These are phyloP conservation scores for Cydia pomonella DNA, from an alignment of 1,140 invertebrate genomes.

Conservation along the genomic window DNA sequence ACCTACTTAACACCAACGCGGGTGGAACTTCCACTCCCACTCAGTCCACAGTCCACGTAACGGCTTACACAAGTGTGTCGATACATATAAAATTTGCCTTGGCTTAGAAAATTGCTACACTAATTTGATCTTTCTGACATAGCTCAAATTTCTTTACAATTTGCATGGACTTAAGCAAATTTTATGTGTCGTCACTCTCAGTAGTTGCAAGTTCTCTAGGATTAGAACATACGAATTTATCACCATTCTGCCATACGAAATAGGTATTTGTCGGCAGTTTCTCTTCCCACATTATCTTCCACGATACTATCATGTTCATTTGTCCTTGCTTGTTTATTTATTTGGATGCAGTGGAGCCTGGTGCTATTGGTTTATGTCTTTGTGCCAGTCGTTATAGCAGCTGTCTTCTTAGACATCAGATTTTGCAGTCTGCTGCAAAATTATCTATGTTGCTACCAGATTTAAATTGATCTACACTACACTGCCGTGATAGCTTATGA, in stretches of 20 bases:
- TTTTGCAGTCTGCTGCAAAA: not conserved
- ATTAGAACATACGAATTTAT: slow-evolving; percentile 4
- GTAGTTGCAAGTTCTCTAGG: slow-evolving; percentile 1
- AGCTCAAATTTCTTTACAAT: not conserved
- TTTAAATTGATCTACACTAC: not conserved
- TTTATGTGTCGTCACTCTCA: not conserved
- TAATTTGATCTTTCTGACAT: not conserved
- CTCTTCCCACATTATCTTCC: slow-evolving; percentile 17
- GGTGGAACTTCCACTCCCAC: not conserved
- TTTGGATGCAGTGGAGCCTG: slow-evolving; percentile 5
- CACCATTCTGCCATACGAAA: not conserved
- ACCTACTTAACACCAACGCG: slow-evolving; percentile 29
- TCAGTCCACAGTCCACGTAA: not conserved
- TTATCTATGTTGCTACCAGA: not conserved
- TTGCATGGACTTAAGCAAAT: not conserved
- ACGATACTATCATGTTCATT: not conserved
- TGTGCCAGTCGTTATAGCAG: not conserved
- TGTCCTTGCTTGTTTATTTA: not conserved
- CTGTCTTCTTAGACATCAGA: not conserved
- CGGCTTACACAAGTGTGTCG: not conserved
- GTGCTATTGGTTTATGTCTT: not conserved
- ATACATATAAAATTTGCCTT: not conserved
- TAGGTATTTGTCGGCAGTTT: not conserved
- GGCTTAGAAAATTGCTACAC: not conserved
- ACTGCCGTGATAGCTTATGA: not conserved